These are phyloP conservation scores for Calyptomena viridis DNA, from an alignment of 2,113 vertebrate species.

Conservation along the genomic window DNA sequence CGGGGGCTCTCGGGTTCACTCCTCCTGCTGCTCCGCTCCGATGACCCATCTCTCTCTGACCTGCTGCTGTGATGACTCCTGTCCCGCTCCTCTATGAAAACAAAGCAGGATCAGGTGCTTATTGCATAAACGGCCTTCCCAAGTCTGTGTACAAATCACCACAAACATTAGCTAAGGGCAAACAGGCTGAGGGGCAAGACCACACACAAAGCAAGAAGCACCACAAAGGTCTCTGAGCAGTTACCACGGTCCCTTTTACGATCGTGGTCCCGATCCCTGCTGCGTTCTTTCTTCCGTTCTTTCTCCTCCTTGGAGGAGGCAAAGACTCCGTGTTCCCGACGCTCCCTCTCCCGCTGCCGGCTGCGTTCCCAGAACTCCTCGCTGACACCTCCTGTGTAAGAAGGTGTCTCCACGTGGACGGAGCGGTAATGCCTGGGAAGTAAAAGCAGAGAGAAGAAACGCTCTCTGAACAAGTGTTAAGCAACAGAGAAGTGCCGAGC, in stretches of 20 bases:
- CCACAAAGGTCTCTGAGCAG: not conserved
- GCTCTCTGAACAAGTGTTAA: not conserved
- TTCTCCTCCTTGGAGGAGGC: slow-evolving; percentile 94
- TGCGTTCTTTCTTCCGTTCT: slow-evolving; percentile 78
- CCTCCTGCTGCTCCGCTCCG: slow-evolving; percentile 83
- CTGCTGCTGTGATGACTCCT: slow-evolving; percentile 76
- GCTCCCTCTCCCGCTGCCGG: slow-evolving; percentile 90
- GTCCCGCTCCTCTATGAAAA: slow-evolving; percentile 81
- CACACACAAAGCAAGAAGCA: not conserved
- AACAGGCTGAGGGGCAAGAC: not conserved
- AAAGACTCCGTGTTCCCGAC: slow-evolving; percentile 91
- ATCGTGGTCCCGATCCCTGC: slow-evolving; percentile 74
- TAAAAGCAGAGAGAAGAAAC: not conserved
- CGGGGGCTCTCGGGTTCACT: slow-evolving; percentile 87
- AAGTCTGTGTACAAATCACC: not conserved
- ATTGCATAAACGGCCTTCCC: not conserved
- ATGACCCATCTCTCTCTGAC: slow-evolving; percentile 80
- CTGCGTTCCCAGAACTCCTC: slow-evolving; percentile 90
- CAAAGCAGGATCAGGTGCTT: not conserved
- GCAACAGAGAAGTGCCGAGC: not conserved
- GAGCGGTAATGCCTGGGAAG: slow-evolving; percentile 87
- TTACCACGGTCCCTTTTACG: slow-evolving; percentile 81
- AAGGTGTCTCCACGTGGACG: slow-evolving; percentile 91
- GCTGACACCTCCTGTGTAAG: slow-evolving; percentile 93
- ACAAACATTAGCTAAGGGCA: not conserved